Evolutionary conservation across 2,888 invertebrate genomes (phyloP).

Genomic region (Diaprepes abbreviatus): DNA sequence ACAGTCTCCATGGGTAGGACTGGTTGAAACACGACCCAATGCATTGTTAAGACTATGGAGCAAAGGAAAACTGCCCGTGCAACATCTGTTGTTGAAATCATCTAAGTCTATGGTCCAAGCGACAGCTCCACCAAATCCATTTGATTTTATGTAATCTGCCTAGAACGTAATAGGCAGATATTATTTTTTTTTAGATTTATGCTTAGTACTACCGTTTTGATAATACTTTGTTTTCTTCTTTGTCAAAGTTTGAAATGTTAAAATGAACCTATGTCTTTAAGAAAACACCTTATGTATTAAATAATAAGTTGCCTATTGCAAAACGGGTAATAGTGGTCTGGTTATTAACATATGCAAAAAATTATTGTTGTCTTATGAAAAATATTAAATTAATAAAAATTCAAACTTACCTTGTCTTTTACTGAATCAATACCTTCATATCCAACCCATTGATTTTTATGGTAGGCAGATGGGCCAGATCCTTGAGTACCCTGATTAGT

Average conservation of each 20-base stretch:
- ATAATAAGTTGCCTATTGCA: neutral
- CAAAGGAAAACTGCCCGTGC: constrained; percentile 83
- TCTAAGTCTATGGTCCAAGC: constrained; percentile 92
- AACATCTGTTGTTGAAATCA: constrained; percentile 89
- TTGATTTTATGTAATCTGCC: constrained; percentile 80
- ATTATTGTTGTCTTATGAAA: too few species aligned
- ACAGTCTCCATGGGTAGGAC: constrained; percentile 73
- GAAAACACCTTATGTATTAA: too few species aligned
- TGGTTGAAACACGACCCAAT: constrained; percentile 73
- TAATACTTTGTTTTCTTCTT: too few species aligned
- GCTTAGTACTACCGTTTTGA: too few species aligned
- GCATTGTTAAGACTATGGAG: constrained; percentile 83
- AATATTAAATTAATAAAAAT: neutral
- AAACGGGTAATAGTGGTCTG: too few species aligned
- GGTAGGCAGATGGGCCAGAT: constrained; percentile 83
- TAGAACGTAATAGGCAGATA: constrained; percentile 62
- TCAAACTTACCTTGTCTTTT: constrained; percentile 75
- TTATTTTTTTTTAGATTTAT: too few species aligned
- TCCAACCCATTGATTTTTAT: constrained; percentile 90
- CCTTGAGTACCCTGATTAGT: constrained; percentile 71
- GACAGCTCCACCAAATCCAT: constrained; percentile 84
- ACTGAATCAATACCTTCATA: constrained; percentile 87
- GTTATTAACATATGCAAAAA: too few species aligned
- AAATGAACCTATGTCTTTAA: too few species aligned
- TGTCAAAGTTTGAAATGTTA: too few species aligned